A percentile compares a stretch with the other conserved stretches of the same genome.
phyloP scores from a whole-genome alignment of 2,888 invertebrate species.

The Athalia rosae region DNA sequence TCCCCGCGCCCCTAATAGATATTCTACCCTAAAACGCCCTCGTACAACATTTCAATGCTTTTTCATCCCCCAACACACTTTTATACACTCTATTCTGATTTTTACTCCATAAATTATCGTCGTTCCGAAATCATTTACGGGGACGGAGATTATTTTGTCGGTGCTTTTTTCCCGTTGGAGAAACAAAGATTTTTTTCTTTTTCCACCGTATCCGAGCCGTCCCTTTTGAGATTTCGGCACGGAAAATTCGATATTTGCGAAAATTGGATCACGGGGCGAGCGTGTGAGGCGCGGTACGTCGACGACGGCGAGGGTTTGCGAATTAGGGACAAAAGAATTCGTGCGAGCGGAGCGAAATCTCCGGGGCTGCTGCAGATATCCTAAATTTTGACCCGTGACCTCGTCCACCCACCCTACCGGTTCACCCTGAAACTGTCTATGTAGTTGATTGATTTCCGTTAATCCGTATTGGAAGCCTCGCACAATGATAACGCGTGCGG shows the following conservation, averaged over 20 bases:
- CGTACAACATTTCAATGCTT: too few species aligned
- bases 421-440: slow-evolving; percentile 56
- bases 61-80: too few species aligned
- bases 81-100: too few species aligned
- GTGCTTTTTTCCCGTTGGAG: too few species aligned
- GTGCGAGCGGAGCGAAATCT: background rate
- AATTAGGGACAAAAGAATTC: slow-evolving; percentile 1
- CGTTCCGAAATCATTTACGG: too few species aligned
- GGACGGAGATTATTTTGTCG: too few species aligned
- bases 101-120: too few species aligned
- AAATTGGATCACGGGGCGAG: background rate
- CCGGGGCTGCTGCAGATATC: slow-evolving; percentile 33
- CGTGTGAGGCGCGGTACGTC: background rate
- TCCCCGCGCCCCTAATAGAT: too few species aligned
- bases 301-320: background rate
- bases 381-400: slow-evolving; percentile 27
- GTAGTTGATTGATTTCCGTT: slow-evolving; percentile 60
- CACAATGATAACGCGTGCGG: slow-evolving; percentile 53
- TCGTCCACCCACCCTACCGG: background rate
- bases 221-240: background rate
- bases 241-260: background rate
- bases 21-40: too few species aligned
- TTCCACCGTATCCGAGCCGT: too few species aligned
- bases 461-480: slow-evolving; percentile 53
- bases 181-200: too few species aligned